A percentile compares a stretch with the other conserved stretches of the same genome.
Conservation (phyloP, 2,888 invertebrate genomes). For the Macropis europaea region DNA sequence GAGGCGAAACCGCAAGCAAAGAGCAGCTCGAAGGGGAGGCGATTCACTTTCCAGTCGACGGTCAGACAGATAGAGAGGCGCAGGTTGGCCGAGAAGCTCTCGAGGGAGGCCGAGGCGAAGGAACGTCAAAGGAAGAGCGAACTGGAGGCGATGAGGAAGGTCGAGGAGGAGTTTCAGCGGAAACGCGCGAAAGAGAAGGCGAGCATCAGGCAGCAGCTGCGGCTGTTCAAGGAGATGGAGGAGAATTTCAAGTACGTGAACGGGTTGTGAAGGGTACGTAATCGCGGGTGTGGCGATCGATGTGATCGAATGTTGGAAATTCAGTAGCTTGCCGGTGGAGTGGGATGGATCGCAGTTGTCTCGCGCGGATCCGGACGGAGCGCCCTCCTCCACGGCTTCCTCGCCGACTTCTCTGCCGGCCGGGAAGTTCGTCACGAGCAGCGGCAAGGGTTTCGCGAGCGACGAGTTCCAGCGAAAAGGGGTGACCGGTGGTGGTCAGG, state of each 20-base stretch:
- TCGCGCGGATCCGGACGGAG: slow-evolving; percentile 88
- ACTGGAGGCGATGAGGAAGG: slow-evolving; percentile 90
- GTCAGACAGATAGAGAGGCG: slow-evolving; percentile 90
- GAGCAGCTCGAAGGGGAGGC: slow-evolving; percentile 81
- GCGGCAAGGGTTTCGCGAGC: slow-evolving; percentile 6
- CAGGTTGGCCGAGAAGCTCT: slow-evolving; percentile 87
- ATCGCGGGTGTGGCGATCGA: background rate
- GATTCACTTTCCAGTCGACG: slow-evolving; percentile 92
- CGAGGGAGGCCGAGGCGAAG: slow-evolving; percentile 88
- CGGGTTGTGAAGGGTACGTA: background rate
- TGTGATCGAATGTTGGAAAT: slow-evolving; percentile 16
- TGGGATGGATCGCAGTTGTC: slow-evolving; percentile 79
- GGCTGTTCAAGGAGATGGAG: slow-evolving; percentile 85
- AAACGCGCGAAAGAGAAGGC: slow-evolving; percentile 90
- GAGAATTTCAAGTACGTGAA: slow-evolving; percentile 79
- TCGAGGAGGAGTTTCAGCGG: slow-evolving; percentile 92
- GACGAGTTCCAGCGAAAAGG: slow-evolving; percentile 69
- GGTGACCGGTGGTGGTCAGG: slow-evolving; percentile 62
- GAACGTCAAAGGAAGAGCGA: slow-evolving; percentile 88
- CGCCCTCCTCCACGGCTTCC: slow-evolving; percentile 82
- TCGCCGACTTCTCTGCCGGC: slow-evolving; percentile 81
- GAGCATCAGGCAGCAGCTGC: slow-evolving; percentile 87
- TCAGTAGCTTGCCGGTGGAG: slow-evolving; percentile 67
- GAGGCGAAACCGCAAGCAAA: slow-evolving; percentile 47
- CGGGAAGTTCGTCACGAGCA: slow-evolving; percentile 52